A percentile compares a stretch with the other conserved stretches of the same genome.
Conservation (phyloP, 2,797 vertebrate genomes). For the Austrolebias charrua region DNA sequence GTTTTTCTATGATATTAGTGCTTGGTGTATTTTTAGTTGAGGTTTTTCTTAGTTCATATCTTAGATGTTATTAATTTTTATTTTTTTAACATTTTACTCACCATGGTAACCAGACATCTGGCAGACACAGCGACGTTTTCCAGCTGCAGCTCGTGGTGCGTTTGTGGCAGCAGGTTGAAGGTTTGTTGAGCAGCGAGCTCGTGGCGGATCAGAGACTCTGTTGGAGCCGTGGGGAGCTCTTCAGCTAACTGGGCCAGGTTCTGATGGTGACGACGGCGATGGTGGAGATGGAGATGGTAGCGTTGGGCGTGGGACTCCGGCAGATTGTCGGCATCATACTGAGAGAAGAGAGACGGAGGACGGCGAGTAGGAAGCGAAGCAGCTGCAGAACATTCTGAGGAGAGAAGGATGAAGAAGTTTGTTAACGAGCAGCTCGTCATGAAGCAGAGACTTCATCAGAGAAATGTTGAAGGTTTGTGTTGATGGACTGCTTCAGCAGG, state of each 20-base stretch:
- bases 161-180: slow-evolving; percentile 54
- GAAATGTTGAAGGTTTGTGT: too few relatives aligned
- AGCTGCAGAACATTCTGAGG: slow-evolving; percentile 60
- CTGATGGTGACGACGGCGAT: slow-evolving; percentile 1
- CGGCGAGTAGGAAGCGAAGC: slow-evolving; percentile 39
- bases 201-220: slow-evolving; percentile 18
- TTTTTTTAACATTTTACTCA: too few relatives aligned
- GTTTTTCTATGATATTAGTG: too few relatives aligned
- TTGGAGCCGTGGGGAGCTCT: slow-evolving; percentile 29
- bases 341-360: slow-evolving; percentile 10
- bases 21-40: too few relatives aligned
- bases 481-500: too few relatives aligned
- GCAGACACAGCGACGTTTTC: slow-evolving; percentile 59
- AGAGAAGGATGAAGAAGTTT: background rate
- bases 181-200: background rate
- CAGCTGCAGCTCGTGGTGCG: slow-evolving; percentile 42
- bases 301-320: slow-evolving; percentile 4
- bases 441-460: too few relatives aligned
- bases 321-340: background rate
- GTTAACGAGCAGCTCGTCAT: too few relatives aligned
- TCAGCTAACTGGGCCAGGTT: slow-evolving; percentile 19
- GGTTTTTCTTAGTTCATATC: too few relatives aligned
- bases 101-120: slow-evolving; percentile 74
- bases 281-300: slow-evolving; percentile 16
- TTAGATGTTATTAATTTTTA: too few relatives aligned